A percentile compares a stretch with the other conserved stretches of the same genome.
Evolutionary conservation across 2,797 vertebrate genomes (phyloP).

Genomic region (Argyrosomus regius): DNA sequence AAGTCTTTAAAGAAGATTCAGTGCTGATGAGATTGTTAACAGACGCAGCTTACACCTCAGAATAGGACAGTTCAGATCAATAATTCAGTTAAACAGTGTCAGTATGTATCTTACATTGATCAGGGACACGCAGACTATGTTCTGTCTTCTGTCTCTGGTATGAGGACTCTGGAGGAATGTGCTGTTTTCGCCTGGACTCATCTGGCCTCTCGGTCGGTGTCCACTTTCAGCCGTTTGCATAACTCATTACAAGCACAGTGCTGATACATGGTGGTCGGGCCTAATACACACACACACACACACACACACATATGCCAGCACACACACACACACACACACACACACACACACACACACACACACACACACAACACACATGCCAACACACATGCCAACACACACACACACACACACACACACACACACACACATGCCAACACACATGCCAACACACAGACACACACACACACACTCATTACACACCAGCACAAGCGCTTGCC

Average conservation of each 20-base stretch:
- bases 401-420: conserved; percentile 15
- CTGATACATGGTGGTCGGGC: conserved; percentile 12
- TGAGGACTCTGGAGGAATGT: conserved; percentile 61
- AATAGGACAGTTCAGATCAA: background rate
- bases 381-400: conserved; percentile 15
- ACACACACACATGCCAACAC: background rate
- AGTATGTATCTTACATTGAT: too few relatives aligned
- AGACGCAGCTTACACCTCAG: background rate
- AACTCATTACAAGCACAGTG: conserved; percentile 65
- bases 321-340: too few relatives aligned
- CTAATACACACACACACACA: conserved; percentile 14
- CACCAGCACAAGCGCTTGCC: background rate
- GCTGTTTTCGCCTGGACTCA: conserved; percentile 59
- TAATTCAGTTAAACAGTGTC: background rate
- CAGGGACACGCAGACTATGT: too few relatives aligned
- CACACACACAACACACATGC: conserved; percentile 1
- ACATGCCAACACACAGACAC: conserved; percentile 26
- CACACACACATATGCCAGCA: conserved; percentile 5
- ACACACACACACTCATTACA: background rate
- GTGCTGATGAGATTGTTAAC: background rate
- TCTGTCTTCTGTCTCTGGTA: conserved; percentile 28
- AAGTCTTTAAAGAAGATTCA: background rate
- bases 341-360: conserved; percentile 18
- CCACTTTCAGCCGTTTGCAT: conserved; percentile 74
- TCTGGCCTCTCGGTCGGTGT: conserved; percentile 62